A percentile compares a stretch with the other conserved stretches of the same genome.
These are phyloP conservation scores for Hestina assimilis DNA, from an alignment of 1,140 invertebrate species.

Conservation along the genomic window DNA sequence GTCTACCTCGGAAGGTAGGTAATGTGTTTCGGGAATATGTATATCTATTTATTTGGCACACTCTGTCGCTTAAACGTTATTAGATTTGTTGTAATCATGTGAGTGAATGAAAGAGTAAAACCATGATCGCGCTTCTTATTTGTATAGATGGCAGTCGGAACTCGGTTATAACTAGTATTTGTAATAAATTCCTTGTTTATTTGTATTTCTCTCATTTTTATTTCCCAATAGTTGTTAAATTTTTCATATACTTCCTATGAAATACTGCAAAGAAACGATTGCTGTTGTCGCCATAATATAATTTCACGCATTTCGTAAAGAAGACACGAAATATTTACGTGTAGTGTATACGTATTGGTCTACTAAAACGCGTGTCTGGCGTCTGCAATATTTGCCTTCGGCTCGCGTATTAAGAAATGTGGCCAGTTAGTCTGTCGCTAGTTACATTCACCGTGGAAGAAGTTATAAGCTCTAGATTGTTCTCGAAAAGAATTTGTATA, in stretches of 20 bases:
- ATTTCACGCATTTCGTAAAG: slow-evolving; percentile 35
- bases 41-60: too few species aligned
- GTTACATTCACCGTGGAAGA: slow-evolving; percentile 2
- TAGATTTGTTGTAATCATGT: too few species aligned
- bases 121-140: too few species aligned
- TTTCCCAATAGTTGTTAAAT: background rate
- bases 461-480: slow-evolving; percentile 32
- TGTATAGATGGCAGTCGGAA: too few species aligned
- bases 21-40: too few species aligned
- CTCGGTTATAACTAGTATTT: too few species aligned
- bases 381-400: slow-evolving; percentile 13
- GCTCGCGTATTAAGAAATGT: slow-evolving; percentile 14
- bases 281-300: slow-evolving; percentile 24
- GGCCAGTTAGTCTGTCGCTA: slow-evolving; percentile 5
- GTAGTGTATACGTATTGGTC: slow-evolving; percentile 4
- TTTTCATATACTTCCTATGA: slow-evolving; percentile 4
- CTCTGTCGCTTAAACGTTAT: too few species aligned
- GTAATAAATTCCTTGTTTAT: too few species aligned
- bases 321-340: slow-evolving; percentile 28
- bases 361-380: too few species aligned
- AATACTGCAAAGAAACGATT: slow-evolving; percentile 10
- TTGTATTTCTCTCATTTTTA: too few species aligned
- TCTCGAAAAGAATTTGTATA: slow-evolving; percentile 24
- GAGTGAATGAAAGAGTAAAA: too few species aligned
- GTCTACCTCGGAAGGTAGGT: too few species aligned